These are phyloP conservation scores for Lethenteron reissneri DNA, from an alignment of 2,113 vertebrate species.

Conservation along the genomic window DNA sequence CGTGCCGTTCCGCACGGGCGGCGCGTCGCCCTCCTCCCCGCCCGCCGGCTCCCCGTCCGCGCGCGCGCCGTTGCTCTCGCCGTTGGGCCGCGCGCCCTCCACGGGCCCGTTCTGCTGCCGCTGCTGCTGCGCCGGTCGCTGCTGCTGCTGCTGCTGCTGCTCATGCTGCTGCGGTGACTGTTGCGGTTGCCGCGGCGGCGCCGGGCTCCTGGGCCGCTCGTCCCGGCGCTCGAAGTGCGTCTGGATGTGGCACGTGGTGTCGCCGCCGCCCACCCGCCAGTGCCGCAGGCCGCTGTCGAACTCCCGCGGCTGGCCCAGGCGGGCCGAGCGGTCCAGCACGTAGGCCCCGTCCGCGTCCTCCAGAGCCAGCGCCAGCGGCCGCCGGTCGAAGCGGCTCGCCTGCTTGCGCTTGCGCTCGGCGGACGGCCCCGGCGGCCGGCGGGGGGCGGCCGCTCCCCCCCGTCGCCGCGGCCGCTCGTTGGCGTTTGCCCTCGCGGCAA, in stretches of 20 bases:
- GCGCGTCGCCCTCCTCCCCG: constrained; percentile 31
- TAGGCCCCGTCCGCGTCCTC: constrained; percentile 73
- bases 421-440: constrained; percentile 13
- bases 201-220: constrained; percentile 25
- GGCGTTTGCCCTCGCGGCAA: constrained; percentile 16
- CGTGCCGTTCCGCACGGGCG: constrained; percentile 44
- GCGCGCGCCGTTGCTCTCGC: not conserved
- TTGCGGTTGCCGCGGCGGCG: constrained; percentile 9
- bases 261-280: constrained; percentile 87
- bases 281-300: constrained; percentile 84
- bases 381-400: constrained; percentile 87
- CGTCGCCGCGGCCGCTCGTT: constrained; percentile 17
- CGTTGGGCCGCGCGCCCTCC: constrained; percentile 10
- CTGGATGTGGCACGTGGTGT: constrained; percentile 93
- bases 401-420: constrained; percentile 44
- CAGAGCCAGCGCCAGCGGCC: constrained; percentile 68
- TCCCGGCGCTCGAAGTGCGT: constrained; percentile 77
- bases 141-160: constrained; percentile 20
- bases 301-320: constrained; percentile 59
- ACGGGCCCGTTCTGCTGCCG: constrained; percentile 20
- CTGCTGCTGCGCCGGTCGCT: constrained; percentile 16
- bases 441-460: constrained; percentile 14
- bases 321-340: constrained; percentile 47
- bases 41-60: not conserved
- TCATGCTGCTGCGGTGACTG: constrained; percentile 14